phyloP scores from a whole-genome alignment of 1,140 invertebrate species.

The Pogonomyrmex californicus region DNA sequence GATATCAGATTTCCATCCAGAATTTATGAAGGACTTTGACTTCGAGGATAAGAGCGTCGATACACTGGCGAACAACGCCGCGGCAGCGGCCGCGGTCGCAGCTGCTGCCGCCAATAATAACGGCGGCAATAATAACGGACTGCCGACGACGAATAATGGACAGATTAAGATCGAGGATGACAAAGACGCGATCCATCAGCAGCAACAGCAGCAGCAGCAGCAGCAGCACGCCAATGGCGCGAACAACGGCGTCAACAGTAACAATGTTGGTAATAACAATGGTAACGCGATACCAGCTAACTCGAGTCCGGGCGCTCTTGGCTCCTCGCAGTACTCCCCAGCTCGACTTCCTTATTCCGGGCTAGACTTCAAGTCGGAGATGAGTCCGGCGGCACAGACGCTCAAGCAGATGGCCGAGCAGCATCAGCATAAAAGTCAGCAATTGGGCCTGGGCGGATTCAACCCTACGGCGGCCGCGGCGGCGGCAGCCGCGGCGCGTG shows the following conservation, averaged over 20 bases:
- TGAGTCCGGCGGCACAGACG: slow-evolving; percentile 96
- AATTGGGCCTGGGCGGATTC: slow-evolving; percentile 84
- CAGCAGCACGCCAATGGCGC: slow-evolving; percentile 70
- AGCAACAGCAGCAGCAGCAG: slow-evolving; percentile 69
- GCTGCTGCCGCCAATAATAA: slow-evolving; percentile 56
- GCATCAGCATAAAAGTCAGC: slow-evolving; percentile 94
- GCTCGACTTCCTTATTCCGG: slow-evolving; percentile 85
- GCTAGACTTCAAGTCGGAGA: slow-evolving; percentile 89
- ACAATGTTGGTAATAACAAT: slow-evolving; percentile 77
- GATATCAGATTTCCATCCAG: slow-evolving; percentile 93
- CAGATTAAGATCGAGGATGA: slow-evolving; percentile 86
- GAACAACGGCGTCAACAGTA: slow-evolving; percentile 72
- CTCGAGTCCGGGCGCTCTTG: slow-evolving; percentile 80
- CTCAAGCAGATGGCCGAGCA: slow-evolving; percentile 98
- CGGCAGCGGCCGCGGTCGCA: slow-evolving; percentile 21
- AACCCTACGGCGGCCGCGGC: slow-evolving; percentile 81
- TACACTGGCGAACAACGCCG: slow-evolving; percentile 72
- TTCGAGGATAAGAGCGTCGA: slow-evolving; percentile 89
- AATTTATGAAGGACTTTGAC: slow-evolving; percentile 95
- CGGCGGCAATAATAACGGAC: slow-evolving; percentile 67
- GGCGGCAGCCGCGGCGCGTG: slow-evolving; percentile 78
- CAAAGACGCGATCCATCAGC: slow-evolving; percentile 82
- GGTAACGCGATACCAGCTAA: slow-evolving; percentile 75
- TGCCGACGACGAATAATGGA: slow-evolving; percentile 82
- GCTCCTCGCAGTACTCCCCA: slow-evolving; percentile 85